Base-by-base conservation (phyloP, 2,888 invertebrate genomes). In the Lasiommata megera region DNA sequence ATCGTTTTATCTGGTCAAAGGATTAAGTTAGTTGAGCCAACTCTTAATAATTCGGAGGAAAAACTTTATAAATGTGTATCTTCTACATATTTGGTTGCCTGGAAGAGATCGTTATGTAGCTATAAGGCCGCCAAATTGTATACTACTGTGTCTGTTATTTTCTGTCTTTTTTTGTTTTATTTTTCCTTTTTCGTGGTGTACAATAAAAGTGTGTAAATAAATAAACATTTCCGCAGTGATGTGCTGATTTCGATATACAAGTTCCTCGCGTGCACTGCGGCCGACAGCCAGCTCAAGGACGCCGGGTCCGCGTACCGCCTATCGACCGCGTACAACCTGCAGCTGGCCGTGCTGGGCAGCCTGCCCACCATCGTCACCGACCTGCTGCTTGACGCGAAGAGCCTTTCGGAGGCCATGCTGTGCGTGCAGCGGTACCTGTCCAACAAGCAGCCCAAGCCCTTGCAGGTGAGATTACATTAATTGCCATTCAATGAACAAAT, bases 381-480 rank as follows among this genome's bases (percentile, higher is more conserved):
- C 68, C 77, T 94, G 60, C 80, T 79, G 56, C 71, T 93, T 8
- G 74, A 77, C 1, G 93, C 88, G 51, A 73, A 74, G 1, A 69
- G 79, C 17, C 71, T 92, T 28, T 75, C 80, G 60, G 73, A 76
- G 0, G 77, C 92, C 14, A 80, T 93, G 73, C 67, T 67, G 1
- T 77, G 82, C 7, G 84, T 87, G 9, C 75, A 87, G 12, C 69
- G 78, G 0, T 95, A 95, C 74, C 82, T 95, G 23, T 92, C 91
- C 60, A 79, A 80, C 56, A 88, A 90, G 57, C 95, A 95, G 73
- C 93, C 94, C 12, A 81, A 85, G 56, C 88, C 91, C 1, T 79
- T 95, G 61, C 94, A 94, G 91, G 95, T 94, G 72, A 51, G 14
- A n/a, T n/a, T n/a, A n/a, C n/a, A n/a, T n/a, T n/a, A n/a, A n/a